phyloP scores from a whole-genome alignment of 2,888 invertebrate species.

The Smittia aterrima region DNA sequence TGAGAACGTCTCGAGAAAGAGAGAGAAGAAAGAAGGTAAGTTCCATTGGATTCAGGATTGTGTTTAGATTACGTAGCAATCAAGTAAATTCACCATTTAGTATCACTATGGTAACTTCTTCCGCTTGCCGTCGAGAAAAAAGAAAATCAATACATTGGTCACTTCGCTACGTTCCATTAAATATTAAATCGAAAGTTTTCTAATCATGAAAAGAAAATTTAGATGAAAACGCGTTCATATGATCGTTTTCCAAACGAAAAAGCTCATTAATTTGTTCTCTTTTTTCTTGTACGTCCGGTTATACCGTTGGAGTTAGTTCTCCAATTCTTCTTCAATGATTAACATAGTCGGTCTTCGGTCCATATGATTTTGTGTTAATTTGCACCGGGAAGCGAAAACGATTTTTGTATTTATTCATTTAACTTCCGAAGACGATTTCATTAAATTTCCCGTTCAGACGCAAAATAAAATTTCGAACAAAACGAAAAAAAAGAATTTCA shows the following conservation, averaged over 20 bases:
- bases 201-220: slow-evolving; percentile 1
- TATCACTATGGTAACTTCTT: background rate
- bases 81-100: no score
- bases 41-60: no score
- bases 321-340: background rate
- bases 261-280: background rate
- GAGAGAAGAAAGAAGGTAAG: background rate
- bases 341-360: background rate
- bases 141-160: slow-evolving; percentile 2
- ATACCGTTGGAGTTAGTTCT: no score
- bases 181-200: slow-evolving; percentile 11
- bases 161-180: background rate
- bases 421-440: no score
- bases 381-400: no score
- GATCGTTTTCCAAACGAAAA: slow-evolving; percentile 8
- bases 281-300: no score
- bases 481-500: no score
- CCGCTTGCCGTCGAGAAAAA: background rate
- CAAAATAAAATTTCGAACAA: no score
- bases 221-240: no score
- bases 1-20: background rate
- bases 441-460: no score
- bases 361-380: background rate
- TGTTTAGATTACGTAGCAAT: no score
- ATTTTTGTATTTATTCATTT: no score